Conservation (phyloP, 1,140 invertebrate species). For the Pseudomyrmex gracilis region DNA sequence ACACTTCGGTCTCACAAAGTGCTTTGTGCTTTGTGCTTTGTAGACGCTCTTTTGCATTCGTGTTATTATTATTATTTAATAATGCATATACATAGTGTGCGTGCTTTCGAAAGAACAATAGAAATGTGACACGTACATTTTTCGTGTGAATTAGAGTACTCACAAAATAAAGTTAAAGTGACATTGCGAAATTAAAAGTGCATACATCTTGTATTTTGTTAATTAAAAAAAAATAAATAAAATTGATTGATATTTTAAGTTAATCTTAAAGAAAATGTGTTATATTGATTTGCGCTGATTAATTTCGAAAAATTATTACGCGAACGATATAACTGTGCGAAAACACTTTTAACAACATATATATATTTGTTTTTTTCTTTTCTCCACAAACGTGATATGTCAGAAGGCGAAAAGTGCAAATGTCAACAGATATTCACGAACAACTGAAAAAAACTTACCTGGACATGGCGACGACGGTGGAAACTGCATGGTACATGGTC, state of each 20-base stretch:
- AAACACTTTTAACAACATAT: too few relatives aligned
- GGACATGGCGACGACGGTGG: slow-evolving; percentile 94
- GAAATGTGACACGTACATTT: slow-evolving; percentile 3
- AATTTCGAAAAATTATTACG: too few relatives aligned
- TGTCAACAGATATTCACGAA: slow-evolving; percentile 8
- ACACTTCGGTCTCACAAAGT: neutral
- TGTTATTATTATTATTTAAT: neutral
- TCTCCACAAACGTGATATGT: neutral
- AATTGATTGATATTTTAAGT: too few relatives aligned
- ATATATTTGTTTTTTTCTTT: neutral
- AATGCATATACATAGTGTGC: neutral
- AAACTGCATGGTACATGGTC: slow-evolving; percentile 95
- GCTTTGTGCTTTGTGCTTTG: too few relatives aligned
- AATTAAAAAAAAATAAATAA: too few relatives aligned
- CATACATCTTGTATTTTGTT: too few relatives aligned
- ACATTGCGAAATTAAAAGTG: too few relatives aligned
- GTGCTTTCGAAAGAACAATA: neutral
- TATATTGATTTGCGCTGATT: too few relatives aligned
- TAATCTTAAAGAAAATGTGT: too few relatives aligned
- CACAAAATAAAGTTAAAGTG: too few relatives aligned
- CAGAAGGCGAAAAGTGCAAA: neutral
- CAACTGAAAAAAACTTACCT: slow-evolving; percentile 88
- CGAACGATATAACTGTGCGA: too few relatives aligned
- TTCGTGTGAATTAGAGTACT: too few relatives aligned
- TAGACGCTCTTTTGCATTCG: neutral